A percentile compares a stretch with the other conserved stretches of the same genome.
These are phyloP conservation scores for Geodia barretti DNA, from an alignment of 37 sponge, comb jelly and placozoan species.

Conservation along the genomic window DNA sequence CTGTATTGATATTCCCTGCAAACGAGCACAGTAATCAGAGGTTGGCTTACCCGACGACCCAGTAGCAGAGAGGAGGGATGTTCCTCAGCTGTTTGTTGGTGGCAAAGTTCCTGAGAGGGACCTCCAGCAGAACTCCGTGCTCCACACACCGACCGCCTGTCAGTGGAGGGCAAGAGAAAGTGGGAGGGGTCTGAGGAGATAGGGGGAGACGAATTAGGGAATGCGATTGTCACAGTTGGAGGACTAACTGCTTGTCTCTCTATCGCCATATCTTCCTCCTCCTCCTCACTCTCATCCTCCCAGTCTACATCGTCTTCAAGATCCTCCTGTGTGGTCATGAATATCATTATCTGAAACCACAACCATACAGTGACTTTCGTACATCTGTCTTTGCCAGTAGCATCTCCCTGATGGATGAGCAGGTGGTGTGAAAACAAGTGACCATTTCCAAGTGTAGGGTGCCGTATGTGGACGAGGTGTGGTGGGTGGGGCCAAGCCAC, in stretches of 20 bases:
- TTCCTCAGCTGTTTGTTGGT: conserved; percentile 8
- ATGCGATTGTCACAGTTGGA: background rate
- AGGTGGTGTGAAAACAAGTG: conserved; percentile 18
- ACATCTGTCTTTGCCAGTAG: conserved; percentile 9
- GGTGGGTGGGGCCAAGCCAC: conserved; percentile 52
- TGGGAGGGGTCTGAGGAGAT: no score
- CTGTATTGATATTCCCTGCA: no score
- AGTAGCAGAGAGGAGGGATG: conserved; percentile 37
- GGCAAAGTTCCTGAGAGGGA: background rate
- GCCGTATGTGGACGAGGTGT: background rate
- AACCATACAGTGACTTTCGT: no score
- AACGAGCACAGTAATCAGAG: no score
- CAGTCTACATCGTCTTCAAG: conserved; percentile 21
- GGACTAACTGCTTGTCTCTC: background rate
- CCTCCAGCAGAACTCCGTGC: conserved; percentile 57
- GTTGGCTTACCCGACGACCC: conserved; percentile 68
- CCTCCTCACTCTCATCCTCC: conserved; percentile 20
- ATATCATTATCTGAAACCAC: conserved; percentile 1
- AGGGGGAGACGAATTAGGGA: background rate
- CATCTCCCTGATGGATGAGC: conserved; percentile 11
- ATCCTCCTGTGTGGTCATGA: background rate
- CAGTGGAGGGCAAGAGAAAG: background rate
- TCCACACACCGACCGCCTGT: conserved; percentile 34
- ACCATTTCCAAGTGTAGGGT: conserved; percentile 35
- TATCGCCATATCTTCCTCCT: background rate